These are phyloP conservation scores for Sylvia borin DNA, from an alignment of 2,797 vertebrate species.

Conservation along the genomic window DNA sequence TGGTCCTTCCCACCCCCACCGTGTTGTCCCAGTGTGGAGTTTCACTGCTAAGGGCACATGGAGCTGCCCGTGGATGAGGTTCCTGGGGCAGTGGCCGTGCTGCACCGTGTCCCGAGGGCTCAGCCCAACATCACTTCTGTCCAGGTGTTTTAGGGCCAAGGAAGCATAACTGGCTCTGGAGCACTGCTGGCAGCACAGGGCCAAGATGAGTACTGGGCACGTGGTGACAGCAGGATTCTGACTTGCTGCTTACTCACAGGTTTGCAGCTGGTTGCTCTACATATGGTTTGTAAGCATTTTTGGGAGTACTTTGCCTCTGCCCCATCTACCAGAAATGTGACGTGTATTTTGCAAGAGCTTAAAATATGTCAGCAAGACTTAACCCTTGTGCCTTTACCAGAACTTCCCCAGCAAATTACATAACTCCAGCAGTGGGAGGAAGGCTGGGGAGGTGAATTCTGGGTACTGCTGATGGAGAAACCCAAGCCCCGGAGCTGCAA, in stretches of 20 bases:
- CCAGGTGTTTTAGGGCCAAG: accelerated
- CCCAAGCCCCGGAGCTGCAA: background rate
- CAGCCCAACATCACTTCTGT: background rate
- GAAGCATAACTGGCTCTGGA: background rate
- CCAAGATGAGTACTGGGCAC: accelerated
- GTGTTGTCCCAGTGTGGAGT: background rate
- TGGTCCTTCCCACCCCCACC: accelerated
- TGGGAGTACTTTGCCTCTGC: background rate
- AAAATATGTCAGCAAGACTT: background rate
- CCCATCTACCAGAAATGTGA: background rate
- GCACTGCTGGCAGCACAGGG: background rate
- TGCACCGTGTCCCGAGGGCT: accelerated
- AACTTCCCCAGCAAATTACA: background rate
- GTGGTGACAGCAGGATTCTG: accelerated
- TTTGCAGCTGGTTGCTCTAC: background rate
- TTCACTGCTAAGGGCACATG: accelerated
- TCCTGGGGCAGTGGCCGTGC: background rate
- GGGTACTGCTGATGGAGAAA: background rate
- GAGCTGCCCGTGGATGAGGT: background rate
- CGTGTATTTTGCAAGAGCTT: background rate
- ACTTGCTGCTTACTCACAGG: background rate
- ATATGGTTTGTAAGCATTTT: background rate
- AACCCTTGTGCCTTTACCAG: background rate
- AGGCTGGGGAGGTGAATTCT: background rate
- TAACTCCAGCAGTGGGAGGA: background rate